A percentile compares a stretch with the other conserved stretches of the same genome.
Conservation (phyloP, 2,797 vertebrate species). For the Lacerta bilineata region DNA sequence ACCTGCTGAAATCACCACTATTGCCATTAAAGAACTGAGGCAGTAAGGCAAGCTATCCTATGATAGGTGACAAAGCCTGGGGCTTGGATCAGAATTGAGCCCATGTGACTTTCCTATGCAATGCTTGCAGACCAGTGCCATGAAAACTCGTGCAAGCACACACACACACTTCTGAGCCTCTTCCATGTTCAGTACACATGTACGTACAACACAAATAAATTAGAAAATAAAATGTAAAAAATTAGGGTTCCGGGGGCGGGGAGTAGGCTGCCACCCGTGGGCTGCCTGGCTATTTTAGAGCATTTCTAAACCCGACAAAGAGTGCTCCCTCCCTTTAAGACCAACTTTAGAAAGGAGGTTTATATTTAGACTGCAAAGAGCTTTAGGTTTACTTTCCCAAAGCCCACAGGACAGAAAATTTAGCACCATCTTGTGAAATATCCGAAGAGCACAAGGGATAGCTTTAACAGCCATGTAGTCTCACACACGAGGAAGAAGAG, state of each 20-base stretch:
- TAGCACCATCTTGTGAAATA: not conserved
- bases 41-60: not conserved
- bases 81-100: not conserved
- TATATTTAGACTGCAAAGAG: not conserved
- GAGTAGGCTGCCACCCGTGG: not conserved
- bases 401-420: not conserved
- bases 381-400: not conserved
- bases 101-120: no score
- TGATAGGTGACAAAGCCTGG: not conserved
- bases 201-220: no score
- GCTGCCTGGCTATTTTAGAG: no score
- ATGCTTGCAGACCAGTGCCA: no score
- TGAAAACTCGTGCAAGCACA: no score
- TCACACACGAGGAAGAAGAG: not conserved
- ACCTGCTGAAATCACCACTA: not conserved
- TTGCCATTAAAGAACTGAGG: not conserved
- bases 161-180: no score
- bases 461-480: not conserved
- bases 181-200: no score
- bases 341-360: not conserved
- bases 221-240: no score
- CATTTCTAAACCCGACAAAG: not conserved
- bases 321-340: not conserved
- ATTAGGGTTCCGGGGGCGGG: no score
- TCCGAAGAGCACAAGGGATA: not conserved